phyloP scores from a whole-genome alignment of 2,888 invertebrate species.

The Gastracanthus pulcherrimus region DNA sequence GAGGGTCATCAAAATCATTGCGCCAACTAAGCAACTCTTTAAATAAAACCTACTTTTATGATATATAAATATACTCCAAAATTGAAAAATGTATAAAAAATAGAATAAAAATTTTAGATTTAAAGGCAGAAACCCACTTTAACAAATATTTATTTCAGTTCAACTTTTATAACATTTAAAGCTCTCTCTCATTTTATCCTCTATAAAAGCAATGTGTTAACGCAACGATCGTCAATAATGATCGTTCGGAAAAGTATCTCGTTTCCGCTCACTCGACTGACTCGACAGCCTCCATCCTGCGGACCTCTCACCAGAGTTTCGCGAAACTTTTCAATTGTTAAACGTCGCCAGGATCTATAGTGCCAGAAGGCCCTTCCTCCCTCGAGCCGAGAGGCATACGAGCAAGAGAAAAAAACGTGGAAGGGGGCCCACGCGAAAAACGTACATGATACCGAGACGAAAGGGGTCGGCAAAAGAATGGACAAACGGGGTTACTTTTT shows the following conservation, averaged over 20 bases:
- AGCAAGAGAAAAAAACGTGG: background rate
- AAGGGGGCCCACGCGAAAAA: background rate
- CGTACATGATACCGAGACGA: constrained; percentile 17
- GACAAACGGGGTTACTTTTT: constrained; percentile 19
- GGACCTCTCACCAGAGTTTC: constrained; percentile 10
- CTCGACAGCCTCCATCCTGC: background rate
- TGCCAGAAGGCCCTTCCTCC: background rate
- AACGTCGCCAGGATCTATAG: constrained; percentile 20
- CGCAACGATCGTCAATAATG: background rate
- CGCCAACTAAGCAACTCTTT: too few relatives aligned
- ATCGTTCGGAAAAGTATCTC: background rate
- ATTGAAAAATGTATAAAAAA: too few relatives aligned
- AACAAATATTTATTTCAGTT: too few relatives aligned
- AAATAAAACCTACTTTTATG: too few relatives aligned
- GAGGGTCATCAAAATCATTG: too few relatives aligned
- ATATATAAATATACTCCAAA: too few relatives aligned
- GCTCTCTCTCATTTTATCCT: background rate
- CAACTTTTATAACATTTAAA: too few relatives aligned
- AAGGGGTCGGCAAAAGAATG: constrained; percentile 11
- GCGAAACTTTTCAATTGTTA: constrained; percentile 49
- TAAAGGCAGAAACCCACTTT: too few relatives aligned
- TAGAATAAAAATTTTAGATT: too few relatives aligned
- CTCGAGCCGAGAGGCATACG: background rate
- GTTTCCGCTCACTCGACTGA: background rate
- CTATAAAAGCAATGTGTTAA: background rate